Conservation (phyloP, 2,113 vertebrate species). For the Calidris pugnax region DNA sequence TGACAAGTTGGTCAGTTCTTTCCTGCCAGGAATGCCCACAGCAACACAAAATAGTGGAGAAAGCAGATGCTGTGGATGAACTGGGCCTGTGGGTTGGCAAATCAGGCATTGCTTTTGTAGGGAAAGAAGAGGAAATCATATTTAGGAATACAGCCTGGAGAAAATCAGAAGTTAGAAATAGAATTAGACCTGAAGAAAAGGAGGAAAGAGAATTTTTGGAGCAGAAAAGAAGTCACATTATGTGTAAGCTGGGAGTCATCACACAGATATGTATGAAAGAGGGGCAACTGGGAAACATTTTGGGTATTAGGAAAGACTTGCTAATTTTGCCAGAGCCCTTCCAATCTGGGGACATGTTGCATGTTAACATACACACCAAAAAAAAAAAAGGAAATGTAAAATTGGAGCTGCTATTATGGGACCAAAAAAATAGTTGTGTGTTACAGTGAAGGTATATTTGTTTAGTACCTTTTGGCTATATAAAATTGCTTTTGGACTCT, state of each 20-base stretch:
- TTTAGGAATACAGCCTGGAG: background rate
- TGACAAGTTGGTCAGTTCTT: background rate
- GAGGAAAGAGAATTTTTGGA: background rate
- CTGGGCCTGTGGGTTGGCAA: background rate
- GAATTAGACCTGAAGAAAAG: background rate
- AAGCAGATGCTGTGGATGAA: background rate
- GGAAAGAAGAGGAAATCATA: background rate
- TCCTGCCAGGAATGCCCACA: slow-evolving; percentile 5
- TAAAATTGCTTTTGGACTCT: slow-evolving; percentile 65
- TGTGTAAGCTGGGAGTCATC: background rate
- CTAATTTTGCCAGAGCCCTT: background rate
- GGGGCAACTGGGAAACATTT: background rate
- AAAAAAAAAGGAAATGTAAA: background rate
- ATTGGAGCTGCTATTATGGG: background rate
- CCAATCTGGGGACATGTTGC: background rate
- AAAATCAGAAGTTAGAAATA: background rate
- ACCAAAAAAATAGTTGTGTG: background rate
- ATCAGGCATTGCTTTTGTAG: background rate
- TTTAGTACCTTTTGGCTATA: slow-evolving; percentile 60
- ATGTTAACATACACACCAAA: background rate
- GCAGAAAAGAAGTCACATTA: background rate
- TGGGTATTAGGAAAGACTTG: background rate
- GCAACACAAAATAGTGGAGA: background rate
- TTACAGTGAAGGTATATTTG: slow-evolving; percentile 30
- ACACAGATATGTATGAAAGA: background rate